Percentiles rank a stretch among this genome's conserved stretches.
phyloP scores from a whole-genome alignment of 2,797 vertebrate genomes.

The Enoplosus armatus region DNA sequence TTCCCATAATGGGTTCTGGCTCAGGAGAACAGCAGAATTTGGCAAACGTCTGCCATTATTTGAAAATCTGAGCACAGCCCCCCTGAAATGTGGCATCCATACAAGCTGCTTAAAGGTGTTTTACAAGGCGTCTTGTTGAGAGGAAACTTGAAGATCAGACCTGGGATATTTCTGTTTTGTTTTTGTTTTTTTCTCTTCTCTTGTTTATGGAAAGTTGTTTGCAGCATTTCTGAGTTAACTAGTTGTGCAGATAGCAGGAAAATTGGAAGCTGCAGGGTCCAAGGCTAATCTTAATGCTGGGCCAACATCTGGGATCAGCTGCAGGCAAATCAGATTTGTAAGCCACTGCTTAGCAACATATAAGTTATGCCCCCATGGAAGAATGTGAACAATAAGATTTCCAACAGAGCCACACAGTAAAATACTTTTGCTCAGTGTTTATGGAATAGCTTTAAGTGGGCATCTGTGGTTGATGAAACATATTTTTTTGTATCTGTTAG shows the following conservation, averaged over 20 bases:
- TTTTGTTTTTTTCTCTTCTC: neutral
- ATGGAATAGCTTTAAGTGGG: conserved; percentile 45
- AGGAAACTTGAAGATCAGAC: conserved; percentile 54
- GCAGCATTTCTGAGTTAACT: conserved; percentile 66
- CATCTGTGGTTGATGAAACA: conserved; percentile 43
- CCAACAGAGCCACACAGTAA: conserved; percentile 55
- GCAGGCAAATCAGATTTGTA: conserved; percentile 66
- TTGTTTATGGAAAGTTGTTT: conserved; percentile 74
- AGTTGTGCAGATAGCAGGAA: conserved; percentile 47
- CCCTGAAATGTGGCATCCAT: conserved; percentile 58
- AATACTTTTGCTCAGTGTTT: conserved; percentile 41
- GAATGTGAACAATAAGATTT: conserved; percentile 66
- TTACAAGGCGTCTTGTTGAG: conserved; percentile 70
- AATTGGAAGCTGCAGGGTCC: conserved; percentile 38
- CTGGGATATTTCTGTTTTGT: conserved; percentile 18
- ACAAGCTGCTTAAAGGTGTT: conserved; percentile 73
- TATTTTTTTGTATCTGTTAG: conserved; percentile 40
- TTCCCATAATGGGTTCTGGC: conserved; percentile 65
- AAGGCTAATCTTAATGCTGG: conserved; percentile 27
- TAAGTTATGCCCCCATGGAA: conserved; percentile 54
- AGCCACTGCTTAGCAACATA: conserved; percentile 60
- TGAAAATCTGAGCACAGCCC: conserved; percentile 56
- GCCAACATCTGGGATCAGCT: conserved; percentile 79
- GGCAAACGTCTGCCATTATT: conserved; percentile 70
- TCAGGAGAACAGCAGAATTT: conserved; percentile 51